Base-by-base conservation (phyloP, 2,797 vertebrate genomes). In the Lutjanus argentimaculatus region DNA sequence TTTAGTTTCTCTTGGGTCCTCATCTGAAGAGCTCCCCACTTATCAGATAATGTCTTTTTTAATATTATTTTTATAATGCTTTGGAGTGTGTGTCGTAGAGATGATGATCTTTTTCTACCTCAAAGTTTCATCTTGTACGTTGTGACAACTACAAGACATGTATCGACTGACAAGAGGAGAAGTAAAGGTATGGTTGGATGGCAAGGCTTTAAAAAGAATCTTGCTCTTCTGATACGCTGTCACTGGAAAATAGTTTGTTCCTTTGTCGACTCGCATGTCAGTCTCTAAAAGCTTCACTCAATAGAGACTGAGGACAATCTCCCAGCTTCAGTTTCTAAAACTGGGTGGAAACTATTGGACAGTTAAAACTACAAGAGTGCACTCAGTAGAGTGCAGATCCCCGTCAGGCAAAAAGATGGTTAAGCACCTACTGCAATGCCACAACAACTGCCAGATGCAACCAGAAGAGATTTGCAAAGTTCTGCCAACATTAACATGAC, bases 21-120 rank as follows among this genome's bases (percentile, higher is more conserved):
- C 6, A 4, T 11, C 16, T 67, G 40, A 40, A 67, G 42, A 53
- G 17, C 40, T 22, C n/a, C 21, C 56, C 17, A 62, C 25, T 43
- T 21, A 36, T 30, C 8, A 46, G n/a, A 5, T 49, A 43, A 46
- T 45, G 9, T 51, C n/a, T 36, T 62, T 30, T 11, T 71, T 30
- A 63, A 67, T 61, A 40, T 62, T 48, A 36, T 56, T 10, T 75
- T 58, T 30, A 15, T 57, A 48, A 62, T 22, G 1, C 48, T 51
- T 58, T 3, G 19, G 12, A 16, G 25, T 14, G 15, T 55, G 46
- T 17, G 46, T 65, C 48, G 13, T 10, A 52, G 22, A 19, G 64
- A 36, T 67, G 46, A 52, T 6, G 1, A 1, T 57, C 36, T 49
- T 74, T 53, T 61, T 58, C 19, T 64, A n/a, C 42, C 21, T 65